These are phyloP conservation scores for Vanacampus margaritifer DNA, from an alignment of 2,113 vertebrate genomes.

Conservation along the genomic window DNA sequence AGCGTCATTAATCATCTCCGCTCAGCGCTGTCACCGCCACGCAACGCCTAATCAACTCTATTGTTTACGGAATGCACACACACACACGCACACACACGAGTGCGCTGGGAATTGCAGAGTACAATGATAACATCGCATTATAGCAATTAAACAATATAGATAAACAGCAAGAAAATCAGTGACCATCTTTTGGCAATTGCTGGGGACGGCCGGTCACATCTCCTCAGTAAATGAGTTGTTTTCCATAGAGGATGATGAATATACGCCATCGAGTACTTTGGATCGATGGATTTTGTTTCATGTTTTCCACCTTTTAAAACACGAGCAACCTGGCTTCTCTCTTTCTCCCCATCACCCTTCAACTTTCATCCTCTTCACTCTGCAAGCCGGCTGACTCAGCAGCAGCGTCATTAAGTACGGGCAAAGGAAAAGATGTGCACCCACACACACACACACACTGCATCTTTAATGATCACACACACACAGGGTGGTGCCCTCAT, in stretches of 20 bases:
- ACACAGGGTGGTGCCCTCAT: conserved; percentile 5
- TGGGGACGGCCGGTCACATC: no score
- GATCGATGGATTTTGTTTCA: background rate
- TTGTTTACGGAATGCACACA: conserved; percentile 63
- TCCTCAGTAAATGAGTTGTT: no score
- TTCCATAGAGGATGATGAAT: no score
- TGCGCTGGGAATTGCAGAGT: background rate
- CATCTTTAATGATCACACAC: conserved; percentile 50
- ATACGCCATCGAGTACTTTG: no score
- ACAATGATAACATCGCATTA: background rate
- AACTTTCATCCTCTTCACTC: conserved; percentile 49
- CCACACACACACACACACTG: conserved; percentile 33
- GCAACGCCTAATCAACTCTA: conserved; percentile 72
- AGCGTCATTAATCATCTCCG: conserved; percentile 73
- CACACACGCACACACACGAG: conserved; percentile 24
- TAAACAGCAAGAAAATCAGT: no score
- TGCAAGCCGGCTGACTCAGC: conserved; percentile 51
- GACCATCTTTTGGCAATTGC: no score
- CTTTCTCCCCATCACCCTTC: conserved; percentile 16
- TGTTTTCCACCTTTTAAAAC: conserved; percentile 1
- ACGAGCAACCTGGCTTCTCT: background rate
- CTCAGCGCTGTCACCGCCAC: conserved; percentile 67
- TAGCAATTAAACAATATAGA: background rate
- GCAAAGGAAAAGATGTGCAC: conserved; percentile 36
- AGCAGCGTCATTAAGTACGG: conserved; percentile 52